These are phyloP conservation scores for Cervus canadensis DNA, from an alignment of 2,113 vertebrate species.

Conservation along the genomic window DNA sequence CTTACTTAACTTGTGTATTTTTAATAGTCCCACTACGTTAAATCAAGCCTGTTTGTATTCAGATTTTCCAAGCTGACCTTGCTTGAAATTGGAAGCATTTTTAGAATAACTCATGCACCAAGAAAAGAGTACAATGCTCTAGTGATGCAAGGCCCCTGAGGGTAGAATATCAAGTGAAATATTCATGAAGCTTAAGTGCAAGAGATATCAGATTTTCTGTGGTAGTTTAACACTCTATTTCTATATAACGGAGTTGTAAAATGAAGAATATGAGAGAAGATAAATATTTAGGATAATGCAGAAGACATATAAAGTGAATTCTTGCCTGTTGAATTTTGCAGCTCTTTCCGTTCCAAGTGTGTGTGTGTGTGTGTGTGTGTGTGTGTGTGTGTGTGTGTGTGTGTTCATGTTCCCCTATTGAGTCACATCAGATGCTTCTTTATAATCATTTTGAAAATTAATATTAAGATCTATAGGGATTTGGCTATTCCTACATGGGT, in stretches of 20 bases:
- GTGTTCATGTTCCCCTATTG: neutral
- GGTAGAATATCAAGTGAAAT: constrained; percentile 62
- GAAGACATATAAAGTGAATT: neutral
- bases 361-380: neutral
- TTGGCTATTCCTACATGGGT: neutral
- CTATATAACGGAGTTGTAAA: constrained; percentile 31
- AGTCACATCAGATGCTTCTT: constrained; percentile 11
- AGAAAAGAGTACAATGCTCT: constrained; percentile 49
- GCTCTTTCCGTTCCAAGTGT: neutral
- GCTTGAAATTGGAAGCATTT: constrained; percentile 61
- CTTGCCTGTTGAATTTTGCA: neutral
- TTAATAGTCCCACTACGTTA: constrained; percentile 32
- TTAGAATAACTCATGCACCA: constrained; percentile 65
- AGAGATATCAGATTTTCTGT: constrained; percentile 47
- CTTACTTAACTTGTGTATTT: constrained; percentile 18
- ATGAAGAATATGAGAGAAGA: constrained; percentile 16
- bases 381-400: neutral
- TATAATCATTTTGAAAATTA: constrained; percentile 13
- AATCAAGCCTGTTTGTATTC: constrained; percentile 37
- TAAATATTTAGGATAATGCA: constrained; percentile 31
- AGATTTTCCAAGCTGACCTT: constrained; percentile 50
- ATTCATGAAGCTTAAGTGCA: constrained; percentile 66
- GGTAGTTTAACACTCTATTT: constrained; percentile 30
- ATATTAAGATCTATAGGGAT: neutral
- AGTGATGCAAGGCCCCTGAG: constrained; percentile 48